Evolutionary conservation across 2,888 invertebrate genomes (phyloP).

Genomic region (Acheta domesticus): DNA sequence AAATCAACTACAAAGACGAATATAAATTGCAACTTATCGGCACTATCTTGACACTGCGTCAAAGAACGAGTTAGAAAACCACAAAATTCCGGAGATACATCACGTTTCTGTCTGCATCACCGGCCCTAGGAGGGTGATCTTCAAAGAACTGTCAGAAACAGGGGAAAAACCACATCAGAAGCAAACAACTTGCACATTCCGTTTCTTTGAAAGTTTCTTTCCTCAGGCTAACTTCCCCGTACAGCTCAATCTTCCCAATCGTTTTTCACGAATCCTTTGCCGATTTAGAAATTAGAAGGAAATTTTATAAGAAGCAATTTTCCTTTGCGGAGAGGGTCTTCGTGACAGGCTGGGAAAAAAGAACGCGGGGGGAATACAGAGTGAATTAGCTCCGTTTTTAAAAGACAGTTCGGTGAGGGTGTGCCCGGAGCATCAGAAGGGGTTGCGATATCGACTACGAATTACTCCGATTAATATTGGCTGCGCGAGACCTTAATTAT

Average conservation of each 20-base stretch:
- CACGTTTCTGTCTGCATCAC: not conserved
- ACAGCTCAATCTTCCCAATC: not conserved
- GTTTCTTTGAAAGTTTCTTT: not conserved
- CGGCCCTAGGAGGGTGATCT: not conserved
- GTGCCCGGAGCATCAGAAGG: not conserved
- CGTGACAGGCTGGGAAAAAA: not conserved
- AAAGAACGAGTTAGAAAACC: not conserved
- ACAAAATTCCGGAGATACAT: not conserved
- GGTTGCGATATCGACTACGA: not conserved
- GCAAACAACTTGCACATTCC: not conserved
- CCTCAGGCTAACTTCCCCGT: not conserved
- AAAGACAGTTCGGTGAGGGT: not conserved
- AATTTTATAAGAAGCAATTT: conserved; percentile 8
- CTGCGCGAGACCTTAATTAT: conserved; percentile 6
- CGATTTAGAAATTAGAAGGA: not conserved
- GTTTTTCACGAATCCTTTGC: conserved; percentile 7
- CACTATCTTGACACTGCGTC: not conserved
- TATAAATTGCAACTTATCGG: not conserved
- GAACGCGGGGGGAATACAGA: conserved; percentile 18
- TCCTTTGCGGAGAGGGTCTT: not conserved
- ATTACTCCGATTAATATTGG: not conserved
- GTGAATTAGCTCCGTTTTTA: conserved; percentile 18
- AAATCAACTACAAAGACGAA: not conserved
- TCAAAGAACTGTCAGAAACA: not conserved
- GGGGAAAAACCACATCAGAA: not conserved